Conservation (phyloP, 2,113 vertebrate species). For the Caracal caracal region DNA sequence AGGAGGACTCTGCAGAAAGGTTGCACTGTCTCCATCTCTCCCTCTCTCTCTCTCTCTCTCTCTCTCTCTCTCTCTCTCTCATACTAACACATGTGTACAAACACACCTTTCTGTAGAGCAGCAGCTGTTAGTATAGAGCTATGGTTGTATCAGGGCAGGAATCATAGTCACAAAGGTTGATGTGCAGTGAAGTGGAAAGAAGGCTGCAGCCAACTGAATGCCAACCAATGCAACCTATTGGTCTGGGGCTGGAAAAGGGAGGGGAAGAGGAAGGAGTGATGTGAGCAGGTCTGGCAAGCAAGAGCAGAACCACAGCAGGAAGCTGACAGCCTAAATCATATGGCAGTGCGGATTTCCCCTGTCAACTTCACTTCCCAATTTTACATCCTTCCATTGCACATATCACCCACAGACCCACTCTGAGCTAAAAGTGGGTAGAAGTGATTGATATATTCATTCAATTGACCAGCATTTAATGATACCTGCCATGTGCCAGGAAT, state of each 20-base stretch:
- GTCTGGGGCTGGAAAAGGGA: background rate
- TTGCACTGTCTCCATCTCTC: background rate
- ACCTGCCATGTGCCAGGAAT: background rate
- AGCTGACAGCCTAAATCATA: slow-evolving; percentile 51
- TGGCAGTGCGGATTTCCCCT: slow-evolving; percentile 49
- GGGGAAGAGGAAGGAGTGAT: background rate
- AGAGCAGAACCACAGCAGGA: slow-evolving; percentile 56
- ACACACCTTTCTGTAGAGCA: background rate
- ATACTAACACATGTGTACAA: background rate
- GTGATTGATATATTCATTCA: slow-evolving; percentile 53
- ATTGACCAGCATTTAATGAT: background rate
- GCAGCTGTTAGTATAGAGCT: background rate
- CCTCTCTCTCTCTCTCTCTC: too few relatives aligned
- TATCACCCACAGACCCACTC: slow-evolving; percentile 26
- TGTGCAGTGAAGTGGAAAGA: background rate
- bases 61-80: background rate
- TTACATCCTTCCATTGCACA: slow-evolving; percentile 52
- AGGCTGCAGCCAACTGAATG: background rate
- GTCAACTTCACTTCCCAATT: slow-evolving; percentile 61
- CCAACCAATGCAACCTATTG: background rate
- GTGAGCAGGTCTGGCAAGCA: background rate
- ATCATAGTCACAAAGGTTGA: background rate
- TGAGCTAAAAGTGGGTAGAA: slow-evolving; percentile 45
- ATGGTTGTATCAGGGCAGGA: background rate
- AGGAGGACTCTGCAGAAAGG: background rate